Percentiles rank a stretch among this genome's conserved stretches.
Conservation (phyloP, 2,888 invertebrate genomes). For the Selenia dentaria region DNA sequence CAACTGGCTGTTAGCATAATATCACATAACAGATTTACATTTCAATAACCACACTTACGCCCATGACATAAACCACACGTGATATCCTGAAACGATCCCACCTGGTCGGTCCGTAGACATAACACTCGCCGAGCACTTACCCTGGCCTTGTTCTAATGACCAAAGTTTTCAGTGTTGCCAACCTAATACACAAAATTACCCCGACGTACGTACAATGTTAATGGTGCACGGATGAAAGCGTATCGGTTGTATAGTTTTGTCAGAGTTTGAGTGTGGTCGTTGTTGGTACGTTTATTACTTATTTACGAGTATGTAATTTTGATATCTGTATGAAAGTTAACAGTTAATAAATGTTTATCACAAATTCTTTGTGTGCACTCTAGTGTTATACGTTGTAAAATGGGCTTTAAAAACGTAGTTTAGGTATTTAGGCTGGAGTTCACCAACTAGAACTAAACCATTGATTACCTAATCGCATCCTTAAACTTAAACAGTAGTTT, state of each 20-base stretch:
- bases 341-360: no score
- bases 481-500: no score
- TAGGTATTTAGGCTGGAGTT: no score
- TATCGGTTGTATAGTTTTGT: conserved; percentile 40
- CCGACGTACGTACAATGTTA: conserved; percentile 43
- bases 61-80: conserved; percentile 24
- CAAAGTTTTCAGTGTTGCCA: conserved; percentile 68
- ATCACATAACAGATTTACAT: no score
- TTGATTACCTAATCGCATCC: no score
- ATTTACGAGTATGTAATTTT: neutral
- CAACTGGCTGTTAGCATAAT: no score
- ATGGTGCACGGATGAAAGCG: conserved; percentile 26
- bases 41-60: conserved; percentile 17
- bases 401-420: no score
- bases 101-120: conserved; percentile 65
- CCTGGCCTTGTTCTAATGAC: conserved; percentile 73
- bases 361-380: no score
- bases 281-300: neutral
- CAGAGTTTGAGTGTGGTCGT: neutral
- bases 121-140: conserved; percentile 63
- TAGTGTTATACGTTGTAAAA: no score
- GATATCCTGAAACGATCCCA: conserved; percentile 44
- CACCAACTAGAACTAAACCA: no score
- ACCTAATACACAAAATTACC: conserved; percentile 75
- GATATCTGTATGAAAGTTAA: no score